Evolutionary conservation across 2,797 vertebrate genomes (phyloP), one percentile per base, ranked within the genome.

Genomic region (Lophotriccus pileatus): DNA sequence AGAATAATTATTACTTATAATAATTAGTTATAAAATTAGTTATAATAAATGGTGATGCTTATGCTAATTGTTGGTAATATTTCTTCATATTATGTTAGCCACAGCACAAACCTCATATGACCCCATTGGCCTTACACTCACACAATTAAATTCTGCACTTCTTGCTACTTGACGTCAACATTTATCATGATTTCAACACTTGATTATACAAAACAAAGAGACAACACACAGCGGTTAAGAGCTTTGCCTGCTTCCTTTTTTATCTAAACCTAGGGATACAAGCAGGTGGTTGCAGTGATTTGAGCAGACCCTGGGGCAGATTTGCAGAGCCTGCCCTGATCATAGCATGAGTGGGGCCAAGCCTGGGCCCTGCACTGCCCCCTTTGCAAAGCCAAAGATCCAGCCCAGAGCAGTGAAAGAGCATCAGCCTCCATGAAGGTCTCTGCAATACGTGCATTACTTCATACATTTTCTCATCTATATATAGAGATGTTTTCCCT

Each of bases 1-100:
- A 94, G 91, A 93, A 95, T 88, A 95, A 96, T 96, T 94, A 95
- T 91, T 79, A 82, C 83, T 93, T 88, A 55, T n/a, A 88, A 95
- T 93, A 84, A 94, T 90, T 93, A 94, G 90, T 81, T 95, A 91
- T 72, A 95, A 95, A 88, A 94, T 89, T 84, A 95, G 76, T 86
- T 96, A 90, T 91, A 96, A 96, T 89, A 93, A 84, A 87, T n/a
- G 73, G 75, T 32, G 75, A 77, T 16, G 70, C 47, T 95, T 95
- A 87, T 16, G 90, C 66, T 93, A 95, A 97, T 87, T 90, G 41
- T 81, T 87, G 92, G 36, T 44, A 73, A 49, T 25, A 67, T 77
- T 83, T 92, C 80, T 90, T 89, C 79, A 52, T 13, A 46, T 62
- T 69, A 30, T 12, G 43, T 73, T 93, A 91, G 63, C 73, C 70